phyloP scores from a whole-genome alignment of 2,797 vertebrate species.

The Thripadectes ignobilis region DNA sequence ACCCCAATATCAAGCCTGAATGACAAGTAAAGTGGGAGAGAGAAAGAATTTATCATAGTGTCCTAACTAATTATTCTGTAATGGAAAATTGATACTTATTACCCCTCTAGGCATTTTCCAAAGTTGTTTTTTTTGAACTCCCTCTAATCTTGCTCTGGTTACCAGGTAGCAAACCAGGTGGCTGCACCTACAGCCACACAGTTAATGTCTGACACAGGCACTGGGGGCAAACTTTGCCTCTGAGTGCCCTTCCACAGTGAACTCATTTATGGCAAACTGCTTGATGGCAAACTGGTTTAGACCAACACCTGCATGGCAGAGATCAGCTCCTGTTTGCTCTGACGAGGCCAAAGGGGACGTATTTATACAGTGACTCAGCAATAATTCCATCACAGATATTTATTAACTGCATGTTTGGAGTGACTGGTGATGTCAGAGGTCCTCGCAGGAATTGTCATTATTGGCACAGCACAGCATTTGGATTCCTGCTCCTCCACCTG shows the following conservation, averaged over 20 bases:
- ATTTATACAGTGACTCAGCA: background rate
- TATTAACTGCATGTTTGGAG: background rate
- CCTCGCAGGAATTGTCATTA: accelerated
- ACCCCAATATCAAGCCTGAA: background rate
- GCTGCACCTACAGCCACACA: background rate
- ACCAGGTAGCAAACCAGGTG: background rate
- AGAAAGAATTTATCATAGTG: background rate
- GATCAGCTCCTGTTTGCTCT: background rate
- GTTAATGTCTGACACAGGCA: background rate
- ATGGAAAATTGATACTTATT: background rate
- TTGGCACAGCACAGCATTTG: background rate
- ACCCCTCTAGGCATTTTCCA: background rate
- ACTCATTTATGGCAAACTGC: background rate
- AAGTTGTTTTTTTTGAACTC: background rate
- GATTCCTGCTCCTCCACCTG: conserved; percentile 5
- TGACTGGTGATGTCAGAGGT: background rate
- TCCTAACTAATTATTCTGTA: background rate
- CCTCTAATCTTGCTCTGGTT: background rate
- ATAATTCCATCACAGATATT: background rate
- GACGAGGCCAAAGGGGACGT: background rate
- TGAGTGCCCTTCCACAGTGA: background rate
- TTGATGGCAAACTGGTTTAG: background rate
- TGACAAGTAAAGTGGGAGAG: background rate
- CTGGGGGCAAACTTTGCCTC: background rate
- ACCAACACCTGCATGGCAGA: background rate